Evolutionary conservation across 1,140 invertebrate genomes (phyloP).

Genomic region (Asbolus verrucosus): DNA sequence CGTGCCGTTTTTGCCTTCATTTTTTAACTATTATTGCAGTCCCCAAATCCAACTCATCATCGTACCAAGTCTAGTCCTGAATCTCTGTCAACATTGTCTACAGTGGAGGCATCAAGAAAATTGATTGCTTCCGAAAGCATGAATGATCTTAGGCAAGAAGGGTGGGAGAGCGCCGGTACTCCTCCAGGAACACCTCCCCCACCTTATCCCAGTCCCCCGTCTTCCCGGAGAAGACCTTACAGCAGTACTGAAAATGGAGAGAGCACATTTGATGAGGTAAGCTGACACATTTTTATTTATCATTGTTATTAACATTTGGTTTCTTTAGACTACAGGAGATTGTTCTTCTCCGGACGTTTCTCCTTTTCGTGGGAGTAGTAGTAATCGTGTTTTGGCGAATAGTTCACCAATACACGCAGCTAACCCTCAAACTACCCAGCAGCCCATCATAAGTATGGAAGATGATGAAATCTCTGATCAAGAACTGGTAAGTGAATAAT

Average conservation of each 20-base stretch:
- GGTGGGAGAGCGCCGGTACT: constrained; percentile 65
- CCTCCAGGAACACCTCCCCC: constrained; percentile 90
- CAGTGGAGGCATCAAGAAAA: constrained; percentile 66
- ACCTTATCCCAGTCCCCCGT: constrained; percentile 74
- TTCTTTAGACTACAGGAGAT: constrained; percentile 11
- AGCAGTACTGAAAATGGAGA: constrained; percentile 56
- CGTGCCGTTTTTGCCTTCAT: not conserved
- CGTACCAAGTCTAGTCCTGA: constrained; percentile 79
- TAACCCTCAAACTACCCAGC: constrained; percentile 68
- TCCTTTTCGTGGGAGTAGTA: constrained; percentile 57
- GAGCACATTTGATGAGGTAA: constrained; percentile 54
- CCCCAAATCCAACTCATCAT: constrained; percentile 70
- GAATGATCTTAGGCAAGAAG: constrained; percentile 69
- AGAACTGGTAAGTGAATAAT: constrained; percentile 72
- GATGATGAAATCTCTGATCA: constrained; percentile 92
- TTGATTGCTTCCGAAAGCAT: constrained; percentile 74
- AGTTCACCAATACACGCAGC: constrained; percentile 63
- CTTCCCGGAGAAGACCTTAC: constrained; percentile 58
- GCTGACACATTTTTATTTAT: not conserved
- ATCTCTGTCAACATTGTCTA: constrained; percentile 68
- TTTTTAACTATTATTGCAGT: constrained; percentile 49
- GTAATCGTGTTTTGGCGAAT: constrained; percentile 53
- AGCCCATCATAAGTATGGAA: constrained; percentile 93
- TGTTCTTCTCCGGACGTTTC: constrained; percentile 58
- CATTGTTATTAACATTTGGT: not conserved